Evolutionary conservation across 2,888 invertebrate genomes (phyloP).

Genomic region (Drosophila putrida): DNA sequence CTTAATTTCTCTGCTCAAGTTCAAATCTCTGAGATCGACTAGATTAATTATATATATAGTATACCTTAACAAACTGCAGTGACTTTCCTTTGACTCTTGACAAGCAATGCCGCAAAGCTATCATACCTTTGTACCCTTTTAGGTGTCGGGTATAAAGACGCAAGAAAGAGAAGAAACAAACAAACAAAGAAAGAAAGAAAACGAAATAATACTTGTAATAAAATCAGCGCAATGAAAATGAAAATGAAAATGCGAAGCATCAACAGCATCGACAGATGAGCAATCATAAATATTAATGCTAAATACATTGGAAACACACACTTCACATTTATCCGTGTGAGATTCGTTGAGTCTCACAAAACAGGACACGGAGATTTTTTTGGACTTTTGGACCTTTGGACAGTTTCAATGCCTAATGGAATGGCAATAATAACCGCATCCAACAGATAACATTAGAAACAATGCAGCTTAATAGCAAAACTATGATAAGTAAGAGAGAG

Average conservation of each 20-base stretch:
- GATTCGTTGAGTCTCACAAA: not conserved
- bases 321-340: not conserved
- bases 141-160: not conserved
- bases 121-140: not conserved
- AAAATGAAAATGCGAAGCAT: slow-evolving; percentile 52
- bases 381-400: not conserved
- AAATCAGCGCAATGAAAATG: slow-evolving; percentile 79
- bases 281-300: slow-evolving; percentile 79
- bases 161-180: not conserved
- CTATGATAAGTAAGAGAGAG: not conserved
- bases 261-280: slow-evolving; percentile 58
- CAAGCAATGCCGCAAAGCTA: not conserved
- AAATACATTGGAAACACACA: slow-evolving; percentile 57
- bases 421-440: slow-evolving; percentile 39
- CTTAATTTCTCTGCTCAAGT: too few species aligned
- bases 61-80: too few species aligned
- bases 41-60: too few species aligned
- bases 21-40: too few species aligned
- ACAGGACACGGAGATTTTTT: slow-evolving; percentile 21
- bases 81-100: not conserved
- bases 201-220: slow-evolving; percentile 67
- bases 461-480: not conserved
- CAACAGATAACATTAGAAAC: slow-evolving; percentile 25
- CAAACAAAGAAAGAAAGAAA: slow-evolving; percentile 21
- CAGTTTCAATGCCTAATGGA: slow-evolving; percentile 57